Percentiles rank a stretch among this genome's conserved stretches.
These are phyloP conservation scores for Lacanobia oleracea DNA, from an alignment of 2,888 invertebrate genomes.

Conservation along the genomic window DNA sequence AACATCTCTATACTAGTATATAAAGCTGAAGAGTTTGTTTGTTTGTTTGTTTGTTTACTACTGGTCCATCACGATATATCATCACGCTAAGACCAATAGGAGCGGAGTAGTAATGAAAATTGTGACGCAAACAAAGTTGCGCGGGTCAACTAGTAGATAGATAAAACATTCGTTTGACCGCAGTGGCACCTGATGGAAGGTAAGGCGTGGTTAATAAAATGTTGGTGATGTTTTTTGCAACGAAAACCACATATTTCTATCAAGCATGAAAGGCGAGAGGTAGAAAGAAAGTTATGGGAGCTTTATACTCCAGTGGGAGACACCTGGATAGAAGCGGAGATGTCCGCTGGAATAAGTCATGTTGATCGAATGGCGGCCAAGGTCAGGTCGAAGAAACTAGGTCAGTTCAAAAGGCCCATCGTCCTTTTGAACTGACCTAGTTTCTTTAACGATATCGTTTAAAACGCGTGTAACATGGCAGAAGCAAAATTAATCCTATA, in stretches of 20 bases:
- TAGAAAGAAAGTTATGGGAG: background rate
- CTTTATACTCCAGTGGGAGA: background rate
- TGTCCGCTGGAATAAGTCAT: too few relatives aligned
- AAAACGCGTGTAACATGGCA: background rate
- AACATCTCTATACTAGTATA: too few relatives aligned
- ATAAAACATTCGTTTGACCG: background rate
- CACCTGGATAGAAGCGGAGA: background rate
- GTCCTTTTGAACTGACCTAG: too few relatives aligned
- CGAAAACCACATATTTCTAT: background rate
- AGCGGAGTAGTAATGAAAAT: too few relatives aligned
- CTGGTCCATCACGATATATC: too few relatives aligned
- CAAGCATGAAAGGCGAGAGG: background rate
- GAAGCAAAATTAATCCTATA: background rate
- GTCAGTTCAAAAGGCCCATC: too few relatives aligned
- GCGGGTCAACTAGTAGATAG: too few relatives aligned
- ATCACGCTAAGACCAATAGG: too few relatives aligned
- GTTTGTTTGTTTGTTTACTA: too few relatives aligned
- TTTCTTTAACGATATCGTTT: too few relatives aligned
- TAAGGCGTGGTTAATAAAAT: background rate
- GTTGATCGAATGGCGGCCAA: background rate
- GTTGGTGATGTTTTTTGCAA: background rate
- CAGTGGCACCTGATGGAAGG: slow-evolving; percentile 6
- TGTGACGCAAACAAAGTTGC: too few relatives aligned
- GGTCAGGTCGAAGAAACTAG: background rate
- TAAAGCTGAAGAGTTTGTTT: too few relatives aligned